These are phyloP conservation scores for Aethes cnicana DNA, from an alignment of 2,888 invertebrate species.

Conservation along the genomic window DNA sequence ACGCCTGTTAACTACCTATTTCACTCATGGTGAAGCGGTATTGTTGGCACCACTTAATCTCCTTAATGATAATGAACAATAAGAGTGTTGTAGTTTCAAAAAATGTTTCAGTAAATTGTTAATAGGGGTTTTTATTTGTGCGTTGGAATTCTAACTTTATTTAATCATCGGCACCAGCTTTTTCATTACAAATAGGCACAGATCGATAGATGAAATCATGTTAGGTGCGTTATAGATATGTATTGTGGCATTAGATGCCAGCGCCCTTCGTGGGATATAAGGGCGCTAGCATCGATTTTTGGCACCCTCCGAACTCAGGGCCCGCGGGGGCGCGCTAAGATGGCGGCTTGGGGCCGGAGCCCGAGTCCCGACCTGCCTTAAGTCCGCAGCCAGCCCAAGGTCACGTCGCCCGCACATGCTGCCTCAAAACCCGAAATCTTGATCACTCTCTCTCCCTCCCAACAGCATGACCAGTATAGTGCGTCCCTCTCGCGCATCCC, in stretches of 20 bases:
- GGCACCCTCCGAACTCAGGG: slow-evolving; percentile 64
- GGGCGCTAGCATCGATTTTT: slow-evolving; percentile 77
- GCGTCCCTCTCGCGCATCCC: slow-evolving; percentile 52
- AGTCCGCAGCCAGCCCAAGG: slow-evolving; percentile 67
- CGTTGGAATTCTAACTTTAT: background rate
- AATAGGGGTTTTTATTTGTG: too few species aligned
- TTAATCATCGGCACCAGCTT: slow-evolving; percentile 14
- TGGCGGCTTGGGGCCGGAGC: slow-evolving; percentile 57
- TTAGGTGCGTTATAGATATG: slow-evolving; percentile 47
- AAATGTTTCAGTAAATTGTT: too few species aligned
- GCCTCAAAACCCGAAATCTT: slow-evolving; percentile 72
- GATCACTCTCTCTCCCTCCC: slow-evolving; percentile 53
- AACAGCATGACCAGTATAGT: slow-evolving; percentile 35
- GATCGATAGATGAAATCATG: slow-evolving; percentile 36
- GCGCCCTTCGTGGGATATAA: slow-evolving; percentile 63
- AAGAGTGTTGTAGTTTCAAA: too few species aligned
- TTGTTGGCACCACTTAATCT: too few species aligned
- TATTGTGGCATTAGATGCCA: slow-evolving; percentile 42
- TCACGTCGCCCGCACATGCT: slow-evolving; percentile 66
- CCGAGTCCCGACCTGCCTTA: slow-evolving; percentile 80
- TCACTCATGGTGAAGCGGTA: too few species aligned
- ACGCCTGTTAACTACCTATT: too few species aligned
- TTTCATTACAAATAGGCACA: slow-evolving; percentile 34
- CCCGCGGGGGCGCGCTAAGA: slow-evolving; percentile 69
- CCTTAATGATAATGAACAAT: too few species aligned